Conservation (phyloP, 2,888 invertebrate genomes). For the Philonicus albiceps region DNA sequence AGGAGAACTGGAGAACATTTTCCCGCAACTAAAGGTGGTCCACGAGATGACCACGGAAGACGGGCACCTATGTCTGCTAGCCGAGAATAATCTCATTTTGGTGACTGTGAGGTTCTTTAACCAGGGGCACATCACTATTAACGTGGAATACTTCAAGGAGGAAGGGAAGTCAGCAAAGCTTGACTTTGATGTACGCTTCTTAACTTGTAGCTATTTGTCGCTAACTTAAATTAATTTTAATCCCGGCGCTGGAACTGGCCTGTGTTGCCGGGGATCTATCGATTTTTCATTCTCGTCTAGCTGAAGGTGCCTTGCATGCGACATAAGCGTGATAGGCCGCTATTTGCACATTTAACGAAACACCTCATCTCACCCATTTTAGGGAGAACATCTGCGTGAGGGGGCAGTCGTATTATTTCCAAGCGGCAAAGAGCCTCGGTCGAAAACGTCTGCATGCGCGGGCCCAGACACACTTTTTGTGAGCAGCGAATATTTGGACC, state of each 20-base stretch:
- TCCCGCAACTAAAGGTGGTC: conserved; percentile 74
- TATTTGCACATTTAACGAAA: neutral
- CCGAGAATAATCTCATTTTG: conserved; percentile 74
- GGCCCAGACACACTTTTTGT: neutral
- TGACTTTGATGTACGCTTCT: conserved; percentile 74
- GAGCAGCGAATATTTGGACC: neutral
- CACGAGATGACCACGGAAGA: conserved; percentile 74
- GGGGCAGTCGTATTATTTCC: no score
- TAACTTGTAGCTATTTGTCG: neutral
- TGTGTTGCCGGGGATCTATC: neutral
- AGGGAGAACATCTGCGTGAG: neutral
- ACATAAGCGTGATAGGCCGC: neutral
- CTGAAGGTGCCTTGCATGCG: neutral
- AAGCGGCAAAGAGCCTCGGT: neutral
- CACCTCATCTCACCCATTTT: neutral
- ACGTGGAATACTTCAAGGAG: conserved; percentile 82
- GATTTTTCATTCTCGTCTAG: neutral
- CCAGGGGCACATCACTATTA: conserved; percentile 80
- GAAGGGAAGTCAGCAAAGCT: conserved; percentile 77
- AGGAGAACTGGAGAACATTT: conserved; percentile 74
- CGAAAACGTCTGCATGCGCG: neutral
- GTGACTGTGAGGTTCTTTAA: conserved; percentile 77
- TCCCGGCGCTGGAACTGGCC: neutral
- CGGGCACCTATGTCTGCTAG: conserved; percentile 74
- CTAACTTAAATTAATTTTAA: neutral